Percentiles rank a stretch among this genome's conserved stretches.
phyloP scores from a whole-genome alignment of 2,888 invertebrate species.

The Dryomyza anilis region DNA sequence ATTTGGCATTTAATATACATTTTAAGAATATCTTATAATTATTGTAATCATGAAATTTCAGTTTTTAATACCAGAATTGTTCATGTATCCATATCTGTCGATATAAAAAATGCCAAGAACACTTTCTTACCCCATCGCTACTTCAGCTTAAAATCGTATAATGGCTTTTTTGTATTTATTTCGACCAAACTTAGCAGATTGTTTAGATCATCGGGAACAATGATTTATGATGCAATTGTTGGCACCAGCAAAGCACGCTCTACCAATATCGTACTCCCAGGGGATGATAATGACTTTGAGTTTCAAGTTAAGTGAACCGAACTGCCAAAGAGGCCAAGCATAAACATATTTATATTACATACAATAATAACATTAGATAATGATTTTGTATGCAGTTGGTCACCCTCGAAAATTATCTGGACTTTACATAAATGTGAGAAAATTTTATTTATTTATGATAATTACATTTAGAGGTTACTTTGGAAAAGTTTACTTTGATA shows the following conservation, averaged over 20 bases:
- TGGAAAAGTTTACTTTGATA: background rate
- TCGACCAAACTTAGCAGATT: constrained; percentile 51
- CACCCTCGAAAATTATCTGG: constrained; percentile 37
- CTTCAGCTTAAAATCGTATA: no score
- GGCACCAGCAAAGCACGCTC: constrained; percentile 30
- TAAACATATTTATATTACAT: constrained; percentile 59
- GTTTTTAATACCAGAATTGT: no score
- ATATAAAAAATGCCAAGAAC: no score
- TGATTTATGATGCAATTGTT: constrained; percentile 57
- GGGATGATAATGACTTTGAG: constrained; percentile 34
- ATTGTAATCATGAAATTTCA: no score
- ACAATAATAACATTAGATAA: no score
- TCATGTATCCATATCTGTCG: no score
- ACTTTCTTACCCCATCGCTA: no score
- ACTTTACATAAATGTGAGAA: constrained; percentile 16
- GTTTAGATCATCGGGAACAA: constrained; percentile 46
- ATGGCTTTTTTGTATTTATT: no score
- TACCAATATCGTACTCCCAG: no score
- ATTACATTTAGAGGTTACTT: background rate
- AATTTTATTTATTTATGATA: background rate
- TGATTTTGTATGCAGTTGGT: constrained; percentile 32
- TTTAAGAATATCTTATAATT: no score
- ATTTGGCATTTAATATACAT: no score
- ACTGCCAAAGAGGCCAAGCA: constrained; percentile 58
- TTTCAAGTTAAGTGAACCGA: constrained; percentile 48